Evolutionary conservation across 1,140 invertebrate genomes (phyloP), one percentile per base, ranked within the genome.

Genomic region (Planococcus citri): DNA sequence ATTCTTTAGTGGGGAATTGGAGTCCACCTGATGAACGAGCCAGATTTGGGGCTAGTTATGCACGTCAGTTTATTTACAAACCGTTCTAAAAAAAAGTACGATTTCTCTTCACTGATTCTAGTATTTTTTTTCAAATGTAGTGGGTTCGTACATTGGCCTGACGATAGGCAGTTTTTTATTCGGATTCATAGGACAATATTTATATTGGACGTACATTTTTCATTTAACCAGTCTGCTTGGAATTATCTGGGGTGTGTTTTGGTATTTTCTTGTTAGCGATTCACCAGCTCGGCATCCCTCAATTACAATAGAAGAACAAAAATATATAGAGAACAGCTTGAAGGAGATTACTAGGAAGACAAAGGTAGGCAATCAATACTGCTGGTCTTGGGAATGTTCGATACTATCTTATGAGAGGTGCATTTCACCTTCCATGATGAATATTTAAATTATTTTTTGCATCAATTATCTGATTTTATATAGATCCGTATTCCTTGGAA

Each of bases 201-300:
- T 80, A 29, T 86, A 86, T 9, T 94, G 91, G 91, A 84, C 86
- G 68, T 81, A 84, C 60, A 87, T 89, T 0, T 94, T 92, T 76
- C 86, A 91, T 73, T 75, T 84, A 1, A 86, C 84, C 10, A 88
- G 87, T 20, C 71, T 79, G 0, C 73, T 87, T 2, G 86, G 86
- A 1, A 70, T 90, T 9, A 38, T 90, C 2, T 96, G 93, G 93
- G 92, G 89, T 72, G 17, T 69, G 0, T 71, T 25, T 29, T 69
- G 51, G 51, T 33, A 21, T 68, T n/a, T 68, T 68, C 14, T 89
- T n/a, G 83, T 91, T 0, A 89, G 85, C 74, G 51, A 71, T 21
- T 38, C 21, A 9, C 70, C 70, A 1, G 68, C 20, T 1, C 37
- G 25, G 1, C 70, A 71, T 38, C 70, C 70, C 1, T 60, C 57